Conservation (phyloP, 1,140 invertebrate species). For the Leptoteleia sp. region DNA sequence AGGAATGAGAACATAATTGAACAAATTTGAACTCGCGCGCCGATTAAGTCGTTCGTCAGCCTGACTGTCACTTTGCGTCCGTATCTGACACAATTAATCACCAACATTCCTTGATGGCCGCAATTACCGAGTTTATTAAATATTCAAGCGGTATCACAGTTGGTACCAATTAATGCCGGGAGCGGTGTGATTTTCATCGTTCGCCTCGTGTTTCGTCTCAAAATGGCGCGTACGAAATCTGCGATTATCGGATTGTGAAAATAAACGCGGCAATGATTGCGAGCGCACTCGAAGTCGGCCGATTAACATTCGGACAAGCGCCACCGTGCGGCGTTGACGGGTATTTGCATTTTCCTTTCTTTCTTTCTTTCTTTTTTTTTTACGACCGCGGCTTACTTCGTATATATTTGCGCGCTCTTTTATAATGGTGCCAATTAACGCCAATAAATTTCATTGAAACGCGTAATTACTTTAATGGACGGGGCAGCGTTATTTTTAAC, state of each 20-base stretch:
- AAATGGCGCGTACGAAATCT: background rate
- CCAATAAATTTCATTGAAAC: conserved; percentile 37
- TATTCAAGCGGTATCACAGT: conserved; percentile 17
- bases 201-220: conserved; percentile 2
- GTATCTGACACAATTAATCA: conserved; percentile 34
- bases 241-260: background rate
- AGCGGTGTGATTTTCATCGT: conserved; percentile 1
- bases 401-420: background rate
- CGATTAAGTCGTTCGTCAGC: conserved; percentile 28
- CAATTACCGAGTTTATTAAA: conserved; percentile 41
- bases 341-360: conserved; percentile 19
- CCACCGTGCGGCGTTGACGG: conserved; percentile 2
- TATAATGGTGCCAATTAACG: conserved; percentile 23
- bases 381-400: too few relatives aligned
- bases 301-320: conserved; percentile 3
- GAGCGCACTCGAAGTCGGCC: conserved; percentile 12
- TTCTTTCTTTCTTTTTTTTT: too few relatives aligned
- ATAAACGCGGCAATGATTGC: conserved; percentile 11
- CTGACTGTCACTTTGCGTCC: conserved; percentile 1
- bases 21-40: conserved; percentile 16
- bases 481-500: conserved; percentile 8
- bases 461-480: conserved; percentile 24
- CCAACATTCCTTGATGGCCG: conserved; percentile 12
- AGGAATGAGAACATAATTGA: conserved; percentile 1
- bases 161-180: conserved; percentile 1